Conservation (phyloP, 1,140 invertebrate species). For the Saxidomus purpurata region DNA sequence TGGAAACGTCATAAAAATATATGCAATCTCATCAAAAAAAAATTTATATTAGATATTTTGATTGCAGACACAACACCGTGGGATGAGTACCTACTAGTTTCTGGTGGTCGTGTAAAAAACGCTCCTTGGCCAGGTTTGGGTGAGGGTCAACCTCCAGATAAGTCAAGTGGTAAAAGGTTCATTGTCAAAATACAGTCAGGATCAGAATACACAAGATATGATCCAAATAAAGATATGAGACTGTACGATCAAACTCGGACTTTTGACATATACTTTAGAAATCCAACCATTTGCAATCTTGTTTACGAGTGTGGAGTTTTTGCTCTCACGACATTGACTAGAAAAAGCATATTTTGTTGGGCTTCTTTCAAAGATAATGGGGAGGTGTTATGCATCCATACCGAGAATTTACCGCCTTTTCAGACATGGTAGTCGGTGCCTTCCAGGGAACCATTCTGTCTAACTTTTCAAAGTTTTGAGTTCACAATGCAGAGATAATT, state of each 20-base stretch:
- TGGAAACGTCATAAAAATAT: slow-evolving; percentile 57
- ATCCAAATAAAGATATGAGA: background rate
- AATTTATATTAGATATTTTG: slow-evolving; percentile 17
- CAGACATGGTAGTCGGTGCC: slow-evolving; percentile 62
- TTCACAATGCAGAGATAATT: too few relatives aligned
- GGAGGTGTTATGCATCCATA: slow-evolving; percentile 19
- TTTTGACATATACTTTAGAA: slow-evolving; percentile 30
- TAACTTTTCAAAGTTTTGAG: too few relatives aligned
- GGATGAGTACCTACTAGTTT: background rate
- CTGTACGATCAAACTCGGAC: slow-evolving; percentile 50
- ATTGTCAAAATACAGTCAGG: slow-evolving; percentile 61
- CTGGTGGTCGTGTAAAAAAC: background rate
- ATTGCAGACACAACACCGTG: background rate
- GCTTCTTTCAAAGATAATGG: slow-evolving; percentile 49
- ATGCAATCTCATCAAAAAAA: slow-evolving; percentile 28
- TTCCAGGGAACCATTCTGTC: too few relatives aligned
- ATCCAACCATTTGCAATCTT: slow-evolving; percentile 29
- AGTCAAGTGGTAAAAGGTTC: slow-evolving; percentile 13
- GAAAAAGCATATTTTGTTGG: slow-evolving; percentile 64
- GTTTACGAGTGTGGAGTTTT: slow-evolving; percentile 54
- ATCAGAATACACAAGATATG: slow-evolving; percentile 20
- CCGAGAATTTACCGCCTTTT: slow-evolving; percentile 46
- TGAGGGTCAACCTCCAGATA: slow-evolving; percentile 21
- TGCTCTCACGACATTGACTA: background rate
- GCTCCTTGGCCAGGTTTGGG: background rate